Conservation (phyloP, 2,797 vertebrate species). For the Semaprochilodus insignis region DNA sequence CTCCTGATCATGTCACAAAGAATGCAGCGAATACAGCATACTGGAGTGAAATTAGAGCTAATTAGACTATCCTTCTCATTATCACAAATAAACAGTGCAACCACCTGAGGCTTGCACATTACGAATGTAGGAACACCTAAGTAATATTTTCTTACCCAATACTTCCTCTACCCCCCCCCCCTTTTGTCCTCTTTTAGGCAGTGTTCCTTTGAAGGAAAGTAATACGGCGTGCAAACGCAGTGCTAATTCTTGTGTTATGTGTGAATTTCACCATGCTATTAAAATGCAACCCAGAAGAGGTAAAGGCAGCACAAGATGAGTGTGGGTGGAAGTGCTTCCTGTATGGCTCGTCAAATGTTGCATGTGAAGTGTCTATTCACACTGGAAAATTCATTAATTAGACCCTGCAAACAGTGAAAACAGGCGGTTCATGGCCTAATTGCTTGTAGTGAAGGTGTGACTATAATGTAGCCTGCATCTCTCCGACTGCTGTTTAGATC, state of each 20-base stretch:
- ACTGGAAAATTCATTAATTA: conserved; percentile 28
- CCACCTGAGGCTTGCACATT: conserved; percentile 7
- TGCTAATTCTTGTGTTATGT: conserved; percentile 35
- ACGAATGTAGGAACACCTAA: not conserved
- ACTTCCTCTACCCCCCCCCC: not conserved
- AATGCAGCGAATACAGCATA: not conserved
- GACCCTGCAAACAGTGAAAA: not conserved
- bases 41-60: conserved; percentile 27
- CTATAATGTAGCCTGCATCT: not conserved
- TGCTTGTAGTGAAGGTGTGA: not conserved
- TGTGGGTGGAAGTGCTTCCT: conserved; percentile 2
- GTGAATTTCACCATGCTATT: conserved; percentile 28
- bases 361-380: conserved; percentile 33
- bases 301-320: not conserved
- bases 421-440: conserved; percentile 9
- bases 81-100: conserved; percentile 39
- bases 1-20: not conserved
- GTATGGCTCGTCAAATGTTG: not conserved
- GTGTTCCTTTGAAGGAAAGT: not conserved
- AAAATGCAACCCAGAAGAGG: conserved; percentile 4
- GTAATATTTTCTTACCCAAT: not conserved
- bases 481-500: not conserved
- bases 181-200: not conserved
- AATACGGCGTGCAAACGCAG: conserved; percentile 11
- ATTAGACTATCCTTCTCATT: conserved; percentile 27